Evolutionary conservation across 2,113 vertebrate genomes (phyloP).

Genomic region (Phocoena phocoena): DNA sequence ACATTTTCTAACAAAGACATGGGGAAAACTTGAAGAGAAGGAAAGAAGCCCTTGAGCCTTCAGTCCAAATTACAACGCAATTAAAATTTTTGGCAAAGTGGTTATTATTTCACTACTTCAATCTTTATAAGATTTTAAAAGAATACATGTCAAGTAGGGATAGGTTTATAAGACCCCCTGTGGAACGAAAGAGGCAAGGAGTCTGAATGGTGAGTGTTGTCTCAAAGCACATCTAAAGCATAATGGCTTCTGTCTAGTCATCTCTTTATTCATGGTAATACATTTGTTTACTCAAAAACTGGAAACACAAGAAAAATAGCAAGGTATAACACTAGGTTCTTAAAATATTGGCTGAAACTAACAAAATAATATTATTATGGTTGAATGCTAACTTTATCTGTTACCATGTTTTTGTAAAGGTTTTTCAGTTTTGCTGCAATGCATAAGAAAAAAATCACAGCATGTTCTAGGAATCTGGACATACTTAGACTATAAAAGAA

Average conservation of each 20-base stretch:
- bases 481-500: constrained; percentile 11
- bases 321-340: neutral
- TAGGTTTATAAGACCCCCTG: neutral
- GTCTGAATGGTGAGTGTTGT: neutral
- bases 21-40: neutral
- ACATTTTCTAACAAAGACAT: neutral
- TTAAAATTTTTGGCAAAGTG: neutral
- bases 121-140: constrained; percentile 8
- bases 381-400: neutral
- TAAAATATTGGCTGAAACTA: neutral
- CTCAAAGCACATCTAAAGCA: neutral
- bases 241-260: neutral
- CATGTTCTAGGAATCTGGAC: constrained; percentile 38
- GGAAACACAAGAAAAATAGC: neutral
- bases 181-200: neutral
- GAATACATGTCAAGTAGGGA: neutral
- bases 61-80: neutral
- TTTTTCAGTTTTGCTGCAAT: constrained; percentile 4
- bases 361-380: neutral
- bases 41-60: neutral
- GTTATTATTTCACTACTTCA: neutral
- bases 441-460: neutral
- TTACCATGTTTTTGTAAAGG: neutral
- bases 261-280: neutral
- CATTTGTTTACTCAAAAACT: neutral